Evolutionary conservation across 92 coral and sea anemone genomes (phyloP).

Genomic region (Meandrina meandrites): DNA sequence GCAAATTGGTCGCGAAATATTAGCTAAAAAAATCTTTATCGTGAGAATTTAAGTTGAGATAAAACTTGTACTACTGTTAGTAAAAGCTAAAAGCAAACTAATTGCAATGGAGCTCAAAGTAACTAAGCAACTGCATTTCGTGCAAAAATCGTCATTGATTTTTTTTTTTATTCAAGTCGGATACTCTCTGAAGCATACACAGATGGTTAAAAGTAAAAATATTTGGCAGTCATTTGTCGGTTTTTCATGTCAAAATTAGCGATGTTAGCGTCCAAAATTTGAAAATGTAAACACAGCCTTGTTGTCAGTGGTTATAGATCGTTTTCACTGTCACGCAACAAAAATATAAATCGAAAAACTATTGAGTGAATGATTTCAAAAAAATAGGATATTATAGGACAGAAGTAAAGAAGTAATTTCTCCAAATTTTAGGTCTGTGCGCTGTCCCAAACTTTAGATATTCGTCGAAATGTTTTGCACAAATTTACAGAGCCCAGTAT

Average conservation of each 20-base stretch:
- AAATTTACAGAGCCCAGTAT: no score
- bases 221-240: neutral
- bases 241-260: neutral
- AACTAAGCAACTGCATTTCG: neutral
- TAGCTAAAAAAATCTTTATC: neutral
- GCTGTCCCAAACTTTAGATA: no score
- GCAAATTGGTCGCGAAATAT: no score
- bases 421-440: no score
- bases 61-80: neutral
- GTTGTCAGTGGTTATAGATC: neutral
- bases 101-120: neutral
- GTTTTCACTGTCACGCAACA: no score
- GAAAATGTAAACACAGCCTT: slow-evolving; percentile 2
- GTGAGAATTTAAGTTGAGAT: neutral
- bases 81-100: neutral
- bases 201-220: neutral
- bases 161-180: neutral
- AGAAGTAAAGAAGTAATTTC: no score
- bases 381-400: no score
- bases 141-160: no score
- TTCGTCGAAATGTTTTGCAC: no score
- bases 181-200: neutral
- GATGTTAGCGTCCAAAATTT: neutral
- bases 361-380: no score
- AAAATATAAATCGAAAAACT: no score